Evolutionary conservation across 2,888 invertebrate genomes (phyloP), one percentile per base, ranked within the genome.

Genomic region (Chromoteleia sp.): DNA sequence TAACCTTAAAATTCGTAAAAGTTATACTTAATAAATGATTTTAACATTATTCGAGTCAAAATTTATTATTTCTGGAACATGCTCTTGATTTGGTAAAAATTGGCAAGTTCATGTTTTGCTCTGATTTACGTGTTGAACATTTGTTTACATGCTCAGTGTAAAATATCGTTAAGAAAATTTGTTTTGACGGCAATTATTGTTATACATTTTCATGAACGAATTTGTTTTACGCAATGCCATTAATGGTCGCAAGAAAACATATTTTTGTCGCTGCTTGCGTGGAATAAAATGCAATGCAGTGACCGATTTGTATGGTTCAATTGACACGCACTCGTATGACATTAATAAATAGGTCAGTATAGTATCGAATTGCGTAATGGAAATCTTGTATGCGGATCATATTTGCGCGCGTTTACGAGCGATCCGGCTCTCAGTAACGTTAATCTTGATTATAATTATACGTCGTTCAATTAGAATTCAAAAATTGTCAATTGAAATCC

Each of bases 241-340:
- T 1, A 12, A 21, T 8, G 14, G 19, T 12, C 6, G 36, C 30
- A 7, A 74, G 76, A 43, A 63, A 77, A 39, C 25, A 45, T 45
- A 41, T 61, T 58, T 70, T 71, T 63, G 65, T 63, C 52, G 59
- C 25, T 5, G 73, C 15, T 36, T 36, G 45, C 25, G 29, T 63
- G 48, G 63, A 70, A 63, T 75, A 56, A 70, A 80, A 70, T 76
- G 70, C 54, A 59, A 39, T 56, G 65, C 70, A 43, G 45, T 70
- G 68, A 75, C 74, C 74, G 80, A 80, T 81, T 75, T 58, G 75
- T 81, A 71, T 76, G 81, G 71, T 81, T 76, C 81, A 76, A 81
- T 75, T 76, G 81, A 75, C 63, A 67, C 65, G 81, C 76, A 71
- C 81, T 81, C 75, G 59, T 54, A 76, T 76, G 65, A 71, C 81